Percentiles rank a stretch among this genome's conserved stretches.
Evolutionary conservation across 1,140 invertebrate species (phyloP).

Genomic region (Phocides pigmalion): DNA sequence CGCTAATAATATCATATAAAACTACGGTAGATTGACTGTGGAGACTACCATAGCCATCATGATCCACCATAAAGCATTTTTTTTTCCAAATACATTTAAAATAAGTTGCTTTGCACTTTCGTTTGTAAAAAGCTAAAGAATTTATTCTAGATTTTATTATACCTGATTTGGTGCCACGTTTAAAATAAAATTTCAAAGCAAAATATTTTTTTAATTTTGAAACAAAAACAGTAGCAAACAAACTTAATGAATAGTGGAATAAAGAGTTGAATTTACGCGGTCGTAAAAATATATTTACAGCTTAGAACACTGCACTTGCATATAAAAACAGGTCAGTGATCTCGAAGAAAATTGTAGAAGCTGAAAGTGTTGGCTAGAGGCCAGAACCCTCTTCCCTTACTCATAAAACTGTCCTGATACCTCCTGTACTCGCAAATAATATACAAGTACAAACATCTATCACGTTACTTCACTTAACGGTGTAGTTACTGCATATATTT

Average conservation of each 20-base stretch:
- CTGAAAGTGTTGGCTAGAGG: conserved; percentile 33
- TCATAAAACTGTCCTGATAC: conserved; percentile 30
- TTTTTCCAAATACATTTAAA: too few relatives aligned
- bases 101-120: too few relatives aligned
- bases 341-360: conserved; percentile 31
- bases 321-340: conserved; percentile 35
- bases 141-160: too few relatives aligned
- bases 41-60: too few relatives aligned
- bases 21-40: too few relatives aligned
- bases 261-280: conserved; percentile 1
- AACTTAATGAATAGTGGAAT: background rate
- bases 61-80: too few relatives aligned
- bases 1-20: too few relatives aligned
- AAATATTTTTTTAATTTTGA: background rate
- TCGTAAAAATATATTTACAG: conserved; percentile 24
- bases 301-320: conserved; percentile 23
- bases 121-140: too few relatives aligned
- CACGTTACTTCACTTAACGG: conserved; percentile 9
- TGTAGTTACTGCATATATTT: conserved; percentile 7
- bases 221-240: background rate
- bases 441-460: conserved; percentile 4
- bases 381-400: conserved; percentile 30
- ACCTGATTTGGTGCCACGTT: too few relatives aligned
- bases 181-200: too few relatives aligned
- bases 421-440: conserved; percentile 6